phyloP scores from a whole-genome alignment of 2,797 vertebrate genomes.

The Acipenser transmontanus region DNA sequence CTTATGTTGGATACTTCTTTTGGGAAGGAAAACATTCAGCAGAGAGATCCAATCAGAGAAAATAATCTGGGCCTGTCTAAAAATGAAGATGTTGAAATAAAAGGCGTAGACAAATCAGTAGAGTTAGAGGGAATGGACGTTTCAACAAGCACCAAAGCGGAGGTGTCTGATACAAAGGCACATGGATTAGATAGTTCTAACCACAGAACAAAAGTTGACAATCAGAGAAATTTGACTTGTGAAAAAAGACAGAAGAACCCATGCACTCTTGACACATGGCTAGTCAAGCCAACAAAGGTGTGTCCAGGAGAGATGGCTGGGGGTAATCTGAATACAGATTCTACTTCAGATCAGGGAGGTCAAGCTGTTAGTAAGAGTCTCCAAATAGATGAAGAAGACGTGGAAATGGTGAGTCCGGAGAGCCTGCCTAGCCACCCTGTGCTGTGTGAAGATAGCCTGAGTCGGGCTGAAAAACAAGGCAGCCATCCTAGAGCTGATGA shows the following conservation, averaged over 20 bases:
- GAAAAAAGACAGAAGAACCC: conserved; percentile 40
- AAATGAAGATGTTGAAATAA: conserved; percentile 14
- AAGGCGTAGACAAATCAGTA: conserved; percentile 17
- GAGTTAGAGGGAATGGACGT: conserved; percentile 20
- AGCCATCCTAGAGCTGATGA: background rate
- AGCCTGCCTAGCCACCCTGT: conserved; percentile 26
- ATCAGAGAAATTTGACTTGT: conserved; percentile 30
- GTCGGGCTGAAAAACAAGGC: conserved; percentile 1
- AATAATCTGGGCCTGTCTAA: conserved; percentile 6
- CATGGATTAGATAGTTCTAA: conserved; percentile 22
- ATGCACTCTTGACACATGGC: conserved; percentile 35
- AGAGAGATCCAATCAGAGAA: background rate
- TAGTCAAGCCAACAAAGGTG: conserved; percentile 27
- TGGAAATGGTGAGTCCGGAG: conserved; percentile 56
- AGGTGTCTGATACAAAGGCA: conserved; percentile 21
- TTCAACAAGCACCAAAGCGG: conserved; percentile 28
- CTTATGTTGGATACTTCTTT: background rate
- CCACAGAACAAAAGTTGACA: conserved; percentile 16
- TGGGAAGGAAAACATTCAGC: background rate
- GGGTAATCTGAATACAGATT: conserved; percentile 31
- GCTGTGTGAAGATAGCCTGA: conserved; percentile 10
- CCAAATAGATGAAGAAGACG: conserved; percentile 29
- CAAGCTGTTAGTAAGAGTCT: conserved; percentile 12
- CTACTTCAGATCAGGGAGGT: conserved; percentile 31
- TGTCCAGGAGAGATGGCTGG: conserved; percentile 22